Evolutionary conservation across 2,797 vertebrate genomes (phyloP), one percentile per base, ranked within the genome.

Genomic region (Paramormyrops hopkinsi): DNA sequence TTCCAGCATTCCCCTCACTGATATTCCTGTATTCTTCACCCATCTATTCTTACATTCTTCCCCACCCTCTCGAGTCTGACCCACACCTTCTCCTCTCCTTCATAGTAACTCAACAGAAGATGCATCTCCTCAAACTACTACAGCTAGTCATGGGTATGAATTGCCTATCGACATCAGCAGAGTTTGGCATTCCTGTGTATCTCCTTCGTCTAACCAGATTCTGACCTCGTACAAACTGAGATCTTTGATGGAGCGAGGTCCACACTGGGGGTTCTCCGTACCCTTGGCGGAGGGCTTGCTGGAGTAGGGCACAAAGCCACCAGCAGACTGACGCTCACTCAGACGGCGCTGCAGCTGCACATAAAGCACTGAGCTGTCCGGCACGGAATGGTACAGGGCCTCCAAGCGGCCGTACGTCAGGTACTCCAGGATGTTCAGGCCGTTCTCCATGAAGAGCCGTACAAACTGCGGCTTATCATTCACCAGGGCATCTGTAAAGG

Each of bases 381-480:
- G 92, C 33, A 96, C 94, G 0, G 96, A 96, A 9, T 93, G 25
- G 89, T 98, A 98, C 2, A 98, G 96, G 25, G 90, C 92, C 88
- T 97, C 96, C 92, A 98, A 93, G 33, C 94, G 93, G n/a, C 22
- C 82, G 0, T 95, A 95, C 0, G 96, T 97, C 92, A 98, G 92
- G 94, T 98, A 98, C 29, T 96, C 95, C 90, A 95, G 88, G 87
- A 98, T 95, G 92, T 96, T 97, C 88, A 98, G 93, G 76, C 97
- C 97, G 0, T 97, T 98, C 89, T 97, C 97, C 3, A 95, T 95
- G 91, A 98, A 98, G 88, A 98, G 95, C 19, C 97, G 97, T 33
- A 98, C 97, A 89, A 98, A 98, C 88, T 97, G 95, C 0, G 97
- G 97, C 90, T 97, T 97, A 94, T 98, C 91, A 0, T 97, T 97